Evolutionary conservation across 1,140 invertebrate species (phyloP), one percentile per base, ranked within the genome.

Genomic region (Wiebesia pumilae): DNA sequence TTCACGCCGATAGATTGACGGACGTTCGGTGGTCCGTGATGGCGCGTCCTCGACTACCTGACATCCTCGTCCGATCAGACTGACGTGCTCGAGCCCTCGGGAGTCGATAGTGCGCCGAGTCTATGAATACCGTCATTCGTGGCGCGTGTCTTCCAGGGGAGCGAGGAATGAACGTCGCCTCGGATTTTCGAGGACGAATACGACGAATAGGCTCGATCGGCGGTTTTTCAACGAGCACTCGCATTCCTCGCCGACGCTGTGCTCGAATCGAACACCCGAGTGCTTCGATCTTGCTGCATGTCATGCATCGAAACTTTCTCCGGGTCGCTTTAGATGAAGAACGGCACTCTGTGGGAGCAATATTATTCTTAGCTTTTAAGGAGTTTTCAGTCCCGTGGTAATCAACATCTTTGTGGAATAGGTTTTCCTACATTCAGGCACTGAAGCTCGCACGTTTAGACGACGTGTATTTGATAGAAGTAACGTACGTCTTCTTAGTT

Each of bases 21-120:
- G 92, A 93, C 92, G 92, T 89, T 81, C 89, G 89, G 90, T 91
- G 14, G 14, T 69, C 30, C 16, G 88, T 92, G 91, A 92, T 91
- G 89, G 35, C 71, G 30, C 58, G 21, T n/a, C 38, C 73, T 27
- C 86, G 88, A 89, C 90, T 90, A 92, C 89, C 91, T 92, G 91
- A 92, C 91, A 92, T 91, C 90, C 91, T 91, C 90, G 89, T 71
- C 16, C 33, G 69, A 71, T 71, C 3, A 38, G 14, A 81, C 87
- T 89, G 80, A 47, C 80, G 58, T 40, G 19, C 27, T 21, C 40
- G 51, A 43, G 19, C 79, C 69, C 35, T 71, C 16, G 69, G 73
- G 38, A 71, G 30, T 47, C 43, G 6, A 6, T 47, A 6, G 43
- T 7, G 6, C 43, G 6, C 6, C 30, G 67, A 71, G 14, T 33